These are phyloP conservation scores for Nemapogon koenigi DNA, from an alignment of 2,888 invertebrate species.

Conservation along the genomic window DNA sequence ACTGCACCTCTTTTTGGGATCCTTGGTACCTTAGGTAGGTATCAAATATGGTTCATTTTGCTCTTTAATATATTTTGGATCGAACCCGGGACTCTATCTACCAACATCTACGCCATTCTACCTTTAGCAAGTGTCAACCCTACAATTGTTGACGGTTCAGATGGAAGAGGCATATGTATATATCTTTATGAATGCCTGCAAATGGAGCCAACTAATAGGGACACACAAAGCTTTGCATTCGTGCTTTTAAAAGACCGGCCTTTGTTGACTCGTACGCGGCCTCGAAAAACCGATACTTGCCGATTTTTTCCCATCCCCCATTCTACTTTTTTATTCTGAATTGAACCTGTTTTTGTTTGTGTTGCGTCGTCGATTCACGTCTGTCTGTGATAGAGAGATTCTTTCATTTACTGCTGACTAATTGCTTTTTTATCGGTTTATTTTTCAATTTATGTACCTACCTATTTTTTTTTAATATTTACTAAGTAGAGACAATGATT, in stretches of 20 bases:
- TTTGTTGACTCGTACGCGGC: constrained; percentile 60
- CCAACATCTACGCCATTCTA: too few species aligned
- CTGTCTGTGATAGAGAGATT: constrained; percentile 10
- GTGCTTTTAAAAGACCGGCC: constrained; percentile 49
- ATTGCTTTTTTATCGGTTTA: background rate
- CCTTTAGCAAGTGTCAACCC: constrained; percentile 17
- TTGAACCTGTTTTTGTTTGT: constrained; percentile 35
- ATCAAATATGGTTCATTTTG: too few species aligned
- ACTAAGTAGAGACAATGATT: too few species aligned
- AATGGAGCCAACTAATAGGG: constrained; percentile 59
- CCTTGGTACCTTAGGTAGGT: too few species aligned
- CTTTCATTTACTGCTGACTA: background rate
- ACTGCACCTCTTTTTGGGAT: too few species aligned
- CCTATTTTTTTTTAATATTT: background rate
- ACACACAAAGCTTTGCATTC: constrained; percentile 50
- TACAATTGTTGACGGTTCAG: constrained; percentile 48
- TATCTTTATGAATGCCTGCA: constrained; percentile 35
- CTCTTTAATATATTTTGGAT: too few species aligned
- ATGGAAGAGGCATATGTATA: constrained; percentile 58
- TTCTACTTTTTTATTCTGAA: too few species aligned
- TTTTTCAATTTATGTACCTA: background rate
- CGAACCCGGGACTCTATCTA: too few species aligned
- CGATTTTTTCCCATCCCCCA: constrained; percentile 29
- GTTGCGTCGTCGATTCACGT: constrained; percentile 13
- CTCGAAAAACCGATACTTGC: too few species aligned